Conservation (phyloP, 2,113 vertebrate species). For the Peucedramus taeniatus region DNA sequence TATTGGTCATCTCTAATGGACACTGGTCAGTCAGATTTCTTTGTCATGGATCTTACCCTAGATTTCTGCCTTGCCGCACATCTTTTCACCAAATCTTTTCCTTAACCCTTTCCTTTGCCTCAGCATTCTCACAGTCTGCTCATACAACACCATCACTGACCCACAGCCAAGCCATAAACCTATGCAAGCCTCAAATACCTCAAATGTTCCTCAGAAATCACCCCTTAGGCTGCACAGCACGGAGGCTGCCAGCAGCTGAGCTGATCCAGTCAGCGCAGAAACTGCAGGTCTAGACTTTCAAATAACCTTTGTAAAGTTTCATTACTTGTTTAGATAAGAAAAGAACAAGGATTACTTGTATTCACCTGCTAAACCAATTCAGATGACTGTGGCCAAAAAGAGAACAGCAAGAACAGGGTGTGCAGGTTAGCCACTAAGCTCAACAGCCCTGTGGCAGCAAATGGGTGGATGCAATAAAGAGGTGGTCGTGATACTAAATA, state of each 20-base stretch:
- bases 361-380: background rate
- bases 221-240: rapidly evolving
- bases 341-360: background rate
- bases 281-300: background rate
- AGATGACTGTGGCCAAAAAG: background rate
- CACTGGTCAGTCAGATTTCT: background rate
- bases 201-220: background rate
- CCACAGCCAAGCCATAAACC: background rate
- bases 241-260: background rate
- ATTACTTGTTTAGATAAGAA: background rate
- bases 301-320: background rate
- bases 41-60: background rate
- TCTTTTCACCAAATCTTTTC: background rate
- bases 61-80: background rate
- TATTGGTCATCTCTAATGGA: background rate
- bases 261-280: background rate
- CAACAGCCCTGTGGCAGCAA: background rate
- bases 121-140: background rate
- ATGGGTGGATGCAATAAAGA: background rate
- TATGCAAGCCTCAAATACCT: background rate
- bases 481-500: background rate
- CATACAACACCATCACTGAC: background rate
- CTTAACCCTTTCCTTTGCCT: background rate
- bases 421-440: background rate
- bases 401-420: background rate